phyloP scores from a whole-genome alignment of 2,797 vertebrate genomes.

The Sebastolobus alascanus region DNA sequence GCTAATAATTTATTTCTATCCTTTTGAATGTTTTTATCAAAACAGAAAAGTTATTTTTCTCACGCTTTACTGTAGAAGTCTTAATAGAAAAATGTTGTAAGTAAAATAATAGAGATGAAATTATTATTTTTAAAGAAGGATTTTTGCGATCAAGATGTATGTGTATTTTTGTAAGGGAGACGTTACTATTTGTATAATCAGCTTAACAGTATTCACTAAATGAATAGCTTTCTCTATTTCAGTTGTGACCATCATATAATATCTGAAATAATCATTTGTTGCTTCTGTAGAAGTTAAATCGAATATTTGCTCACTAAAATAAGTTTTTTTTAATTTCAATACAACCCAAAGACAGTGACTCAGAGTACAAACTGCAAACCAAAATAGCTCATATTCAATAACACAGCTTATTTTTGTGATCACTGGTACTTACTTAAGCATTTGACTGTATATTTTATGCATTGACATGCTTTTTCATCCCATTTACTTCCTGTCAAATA shows the following conservation, averaged over 20 bases:
- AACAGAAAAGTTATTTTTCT: slow-evolving; percentile 61
- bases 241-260: slow-evolving; percentile 46
- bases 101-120: slow-evolving; percentile 50
- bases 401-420: slow-evolving; percentile 48
- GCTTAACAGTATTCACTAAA: slow-evolving; percentile 58
- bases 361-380: slow-evolving; percentile 53
- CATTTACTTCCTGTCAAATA: slow-evolving; percentile 69
- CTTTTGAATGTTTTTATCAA: slow-evolving; percentile 62
- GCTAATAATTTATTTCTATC: slow-evolving; percentile 78
- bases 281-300: slow-evolving; percentile 61
- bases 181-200: slow-evolving; percentile 64
- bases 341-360: slow-evolving; percentile 69
- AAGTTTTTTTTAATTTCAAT: slow-evolving; percentile 45
- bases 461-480: slow-evolving; percentile 23
- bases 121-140: slow-evolving; percentile 67
- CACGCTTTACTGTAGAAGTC: slow-evolving; percentile 68
- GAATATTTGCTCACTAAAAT: slow-evolving; percentile 60
- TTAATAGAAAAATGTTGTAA: slow-evolving; percentile 53
- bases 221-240: slow-evolving; percentile 47
- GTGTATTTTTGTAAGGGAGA: slow-evolving; percentile 80
- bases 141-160: slow-evolving; percentile 56
- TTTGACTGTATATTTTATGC: slow-evolving; percentile 53
- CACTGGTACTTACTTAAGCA: slow-evolving; percentile 41
- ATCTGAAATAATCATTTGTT: slow-evolving; percentile 52
- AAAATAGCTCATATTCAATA: slow-evolving; percentile 51